Evolutionary conservation across 2,113 vertebrate species (phyloP), one percentile per base, ranked within the genome.

Genomic region (Ovibos moschatus): DNA sequence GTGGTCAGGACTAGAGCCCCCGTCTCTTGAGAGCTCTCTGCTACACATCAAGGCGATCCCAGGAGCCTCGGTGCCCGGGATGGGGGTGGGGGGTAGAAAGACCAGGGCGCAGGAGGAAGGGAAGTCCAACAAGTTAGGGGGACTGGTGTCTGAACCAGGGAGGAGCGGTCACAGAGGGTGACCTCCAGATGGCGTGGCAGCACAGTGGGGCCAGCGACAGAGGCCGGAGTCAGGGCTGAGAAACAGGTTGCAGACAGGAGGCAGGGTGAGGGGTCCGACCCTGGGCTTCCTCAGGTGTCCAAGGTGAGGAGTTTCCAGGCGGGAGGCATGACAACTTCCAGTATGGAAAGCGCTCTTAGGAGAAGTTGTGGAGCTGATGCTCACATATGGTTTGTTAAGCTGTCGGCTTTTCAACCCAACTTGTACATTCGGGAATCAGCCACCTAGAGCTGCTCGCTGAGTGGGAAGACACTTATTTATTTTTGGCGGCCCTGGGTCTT

Each of bases 61-160:
- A 3, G 11, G 71, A 87, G 81, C 5, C 23, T 91, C 13, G 1
- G 25, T 33, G 43, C 33, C 25, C 30, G 33, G 79, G n/a, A 23
- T 1, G 0, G 16, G 14, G 9, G 0, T 21, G 6, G 25, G 10
- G 57, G 12, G 28, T 57, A 47, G 16, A 11, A 47, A 30, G 43
- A 36, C 28, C 7, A 47, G 36, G 15, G 23, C 58, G 13, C 3
- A 1, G 90, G 21, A 81, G 71, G 28, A 94, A 23, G 21, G 4
- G 17, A 30, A 40, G 28, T 11, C 67, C 16, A 21, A 27, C 50
- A 85, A 13, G 89, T 23, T 3, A 55, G 79, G 55, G 57, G 16
- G 21, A 14, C 25, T 47, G 51, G 51, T 40, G 33, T 76, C 89
- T 87, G 67, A 50, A 33, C 33, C 28, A 25, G 27, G 30, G 94